These are phyloP conservation scores for Hoplias malabaricus DNA, from an alignment of 2,113 vertebrate genomes.

Conservation along the genomic window DNA sequence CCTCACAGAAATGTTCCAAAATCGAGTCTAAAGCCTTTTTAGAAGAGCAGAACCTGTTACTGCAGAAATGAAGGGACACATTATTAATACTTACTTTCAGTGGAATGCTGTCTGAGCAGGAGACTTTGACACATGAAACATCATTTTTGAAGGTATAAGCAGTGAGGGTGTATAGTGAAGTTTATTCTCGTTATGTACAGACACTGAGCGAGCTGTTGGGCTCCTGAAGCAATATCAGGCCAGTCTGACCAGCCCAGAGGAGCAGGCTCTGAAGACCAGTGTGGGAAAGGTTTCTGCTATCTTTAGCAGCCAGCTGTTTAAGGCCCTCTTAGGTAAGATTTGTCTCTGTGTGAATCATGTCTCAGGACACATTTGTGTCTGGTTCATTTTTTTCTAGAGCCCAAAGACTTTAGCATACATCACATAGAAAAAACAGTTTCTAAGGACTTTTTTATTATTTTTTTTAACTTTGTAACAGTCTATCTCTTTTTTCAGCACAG, in stretches of 20 bases:
- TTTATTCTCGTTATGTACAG: slow-evolving; percentile 66
- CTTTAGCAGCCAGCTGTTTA: slow-evolving; percentile 84
- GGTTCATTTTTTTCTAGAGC: slow-evolving; percentile 7
- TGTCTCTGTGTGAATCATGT: slow-evolving; percentile 27
- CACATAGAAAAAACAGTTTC: not conserved
- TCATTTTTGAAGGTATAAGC: not conserved
- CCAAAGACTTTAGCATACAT: not conserved
- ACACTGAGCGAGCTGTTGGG: slow-evolving; percentile 81
- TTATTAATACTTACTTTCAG: no score
- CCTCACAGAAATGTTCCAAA: no score
- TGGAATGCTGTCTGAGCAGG: no score
- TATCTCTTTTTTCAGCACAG: not conserved
- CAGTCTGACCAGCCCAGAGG: slow-evolving; percentile 78
- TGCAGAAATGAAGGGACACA: no score
- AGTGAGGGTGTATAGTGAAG: not conserved
- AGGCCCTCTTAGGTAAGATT: slow-evolving; percentile 84
- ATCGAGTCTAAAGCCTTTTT: no score
- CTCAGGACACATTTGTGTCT: slow-evolving; percentile 8
- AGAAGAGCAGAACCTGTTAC: no score
- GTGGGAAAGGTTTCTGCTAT: slow-evolving; percentile 82
- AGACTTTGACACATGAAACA: not conserved
- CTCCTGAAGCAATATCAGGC: slow-evolving; percentile 82
- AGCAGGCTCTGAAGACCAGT: slow-evolving; percentile 79
- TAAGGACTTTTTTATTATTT: not conserved
- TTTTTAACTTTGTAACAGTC: not conserved